phyloP scores from a whole-genome alignment of 2,113 vertebrate genomes.

The Grammomys dolichurus region DNA sequence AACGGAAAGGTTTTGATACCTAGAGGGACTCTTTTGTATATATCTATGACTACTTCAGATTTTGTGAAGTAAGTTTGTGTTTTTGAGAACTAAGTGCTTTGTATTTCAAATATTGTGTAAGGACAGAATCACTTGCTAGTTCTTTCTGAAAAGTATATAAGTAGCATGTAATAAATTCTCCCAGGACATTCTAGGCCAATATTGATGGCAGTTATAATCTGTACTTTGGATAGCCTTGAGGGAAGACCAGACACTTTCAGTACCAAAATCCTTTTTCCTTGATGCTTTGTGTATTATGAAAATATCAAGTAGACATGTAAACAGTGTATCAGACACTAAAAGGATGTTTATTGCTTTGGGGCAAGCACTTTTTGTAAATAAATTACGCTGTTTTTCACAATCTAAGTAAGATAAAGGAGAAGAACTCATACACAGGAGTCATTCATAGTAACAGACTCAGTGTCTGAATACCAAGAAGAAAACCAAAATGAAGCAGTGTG shows the following conservation, averaged over 20 bases:
- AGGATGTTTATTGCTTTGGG: conserved; percentile 33
- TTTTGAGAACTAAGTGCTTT: conserved; percentile 23
- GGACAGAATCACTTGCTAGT: background rate
- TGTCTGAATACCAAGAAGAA: background rate
- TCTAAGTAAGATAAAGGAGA: conserved; percentile 8
- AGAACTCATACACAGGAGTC: background rate
- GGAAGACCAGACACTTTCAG: background rate
- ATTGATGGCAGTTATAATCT: background rate
- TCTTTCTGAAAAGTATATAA: background rate
- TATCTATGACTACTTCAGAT: background rate
- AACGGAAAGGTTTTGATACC: background rate
- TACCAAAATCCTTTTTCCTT: conserved; percentile 18
- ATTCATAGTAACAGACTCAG: background rate
- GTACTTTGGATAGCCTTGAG: background rate
- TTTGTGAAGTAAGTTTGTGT: background rate
- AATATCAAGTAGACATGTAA: conserved; percentile 30
- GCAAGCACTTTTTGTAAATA: background rate
- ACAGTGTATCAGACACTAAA: background rate
- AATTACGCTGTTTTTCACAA: background rate
- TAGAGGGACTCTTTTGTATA: background rate
- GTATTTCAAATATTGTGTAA: background rate
- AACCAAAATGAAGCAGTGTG: background rate
- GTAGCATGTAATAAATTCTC: conserved; percentile 15
- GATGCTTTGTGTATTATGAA: conserved; percentile 44
- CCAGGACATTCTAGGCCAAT: background rate